Evolutionary conservation across 2,888 invertebrate genomes (phyloP).

Genomic region (Aricia artaxerxes): DNA sequence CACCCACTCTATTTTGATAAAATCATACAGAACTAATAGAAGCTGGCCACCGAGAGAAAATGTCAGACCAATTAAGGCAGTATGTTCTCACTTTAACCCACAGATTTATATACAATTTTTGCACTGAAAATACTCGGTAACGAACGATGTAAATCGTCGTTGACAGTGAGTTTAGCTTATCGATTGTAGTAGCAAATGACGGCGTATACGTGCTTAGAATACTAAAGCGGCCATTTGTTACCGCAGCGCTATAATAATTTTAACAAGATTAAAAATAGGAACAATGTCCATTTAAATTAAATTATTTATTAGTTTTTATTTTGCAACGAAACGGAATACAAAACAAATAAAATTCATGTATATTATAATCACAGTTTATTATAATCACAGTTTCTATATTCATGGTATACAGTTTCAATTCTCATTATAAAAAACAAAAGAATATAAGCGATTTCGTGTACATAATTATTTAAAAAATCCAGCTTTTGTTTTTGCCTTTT

Average conservation of each 20-base stretch:
- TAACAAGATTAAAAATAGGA: slow-evolving; percentile 15
- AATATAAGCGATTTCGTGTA: background rate
- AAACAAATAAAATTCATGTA: background rate
- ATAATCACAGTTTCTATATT: background rate
- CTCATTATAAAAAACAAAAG: too few species aligned
- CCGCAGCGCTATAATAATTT: slow-evolving; percentile 12
- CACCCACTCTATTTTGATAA: slow-evolving; percentile 66
- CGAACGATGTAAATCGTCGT: slow-evolving; percentile 22
- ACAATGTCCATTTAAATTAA: background rate
- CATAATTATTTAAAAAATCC: background rate
- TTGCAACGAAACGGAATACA: background rate
- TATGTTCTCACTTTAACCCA: slow-evolving; percentile 13
- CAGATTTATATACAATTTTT: background rate
- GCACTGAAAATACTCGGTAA: slow-evolving; percentile 12
- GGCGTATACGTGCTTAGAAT: slow-evolving; percentile 55
- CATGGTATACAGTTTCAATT: background rate
- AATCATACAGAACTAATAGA: slow-evolving; percentile 42
- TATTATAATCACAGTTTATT: background rate
- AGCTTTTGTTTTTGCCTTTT: background rate
- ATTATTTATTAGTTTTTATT: slow-evolving; percentile 24
- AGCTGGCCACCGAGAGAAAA: slow-evolving; percentile 17
- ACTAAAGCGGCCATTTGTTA: slow-evolving; percentile 44
- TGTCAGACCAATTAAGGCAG: slow-evolving; percentile 14
- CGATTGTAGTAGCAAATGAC: slow-evolving; percentile 53
- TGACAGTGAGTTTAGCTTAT: slow-evolving; percentile 39